phyloP scores from a whole-genome alignment of 2,888 invertebrate species.

The Synanthedon tipuliformis region DNA sequence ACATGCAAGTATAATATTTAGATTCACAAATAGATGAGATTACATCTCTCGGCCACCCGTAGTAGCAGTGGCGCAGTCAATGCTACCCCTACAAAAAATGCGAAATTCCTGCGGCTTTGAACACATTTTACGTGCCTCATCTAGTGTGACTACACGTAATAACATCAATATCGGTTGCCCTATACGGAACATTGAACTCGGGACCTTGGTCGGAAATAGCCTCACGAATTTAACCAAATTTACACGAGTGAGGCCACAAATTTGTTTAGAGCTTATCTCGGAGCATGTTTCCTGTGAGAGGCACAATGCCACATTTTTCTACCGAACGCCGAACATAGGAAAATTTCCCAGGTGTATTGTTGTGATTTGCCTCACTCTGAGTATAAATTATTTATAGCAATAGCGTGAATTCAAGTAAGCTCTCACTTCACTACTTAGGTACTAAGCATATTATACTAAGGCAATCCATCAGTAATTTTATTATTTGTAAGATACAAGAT shows the following conservation, averaged over 20 bases:
- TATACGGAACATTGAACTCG: conserved; percentile 44
- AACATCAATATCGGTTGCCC: conserved; percentile 16
- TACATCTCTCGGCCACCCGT: too few species aligned
- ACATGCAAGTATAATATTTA: too few species aligned
- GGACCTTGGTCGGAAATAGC: conserved; percentile 51
- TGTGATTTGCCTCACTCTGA: not conserved
- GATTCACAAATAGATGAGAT: too few species aligned
- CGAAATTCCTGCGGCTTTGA: too few species aligned
- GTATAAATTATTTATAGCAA: conserved; percentile 10
- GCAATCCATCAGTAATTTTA: too few species aligned
- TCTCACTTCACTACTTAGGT: too few species aligned
- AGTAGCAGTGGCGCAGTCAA: too few species aligned
- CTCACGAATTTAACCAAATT: conserved; percentile 49
- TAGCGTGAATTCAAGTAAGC: not conserved
- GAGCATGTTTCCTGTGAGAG: conserved; percentile 13
- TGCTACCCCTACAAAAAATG: too few species aligned
- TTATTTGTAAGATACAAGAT: too few species aligned
- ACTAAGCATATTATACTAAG: too few species aligned
- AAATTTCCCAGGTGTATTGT: not conserved
- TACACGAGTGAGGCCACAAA: conserved; percentile 27
- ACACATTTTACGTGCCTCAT: conserved; percentile 1
- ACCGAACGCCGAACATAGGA: conserved; percentile 10
- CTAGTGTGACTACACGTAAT: conserved; percentile 10
- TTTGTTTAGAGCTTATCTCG: conserved; percentile 45
- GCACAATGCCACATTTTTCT: conserved; percentile 27